A percentile compares a stretch with the other conserved stretches of the same genome.
Evolutionary conservation across 2,888 invertebrate species (phyloP).

Genomic region (Tuta absoluta): DNA sequence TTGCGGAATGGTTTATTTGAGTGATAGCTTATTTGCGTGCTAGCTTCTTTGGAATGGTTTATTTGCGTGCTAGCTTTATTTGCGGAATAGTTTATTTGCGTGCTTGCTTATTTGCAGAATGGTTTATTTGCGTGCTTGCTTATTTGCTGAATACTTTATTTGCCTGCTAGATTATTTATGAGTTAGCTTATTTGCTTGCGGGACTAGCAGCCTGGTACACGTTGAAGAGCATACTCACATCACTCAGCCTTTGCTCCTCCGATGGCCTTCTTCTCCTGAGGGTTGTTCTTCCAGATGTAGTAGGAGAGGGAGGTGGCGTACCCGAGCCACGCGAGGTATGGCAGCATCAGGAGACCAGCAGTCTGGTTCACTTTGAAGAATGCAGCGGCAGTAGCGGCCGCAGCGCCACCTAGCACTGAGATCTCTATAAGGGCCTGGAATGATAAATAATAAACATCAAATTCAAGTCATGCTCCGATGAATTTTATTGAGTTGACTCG

Average conservation of each 20-base stretch:
- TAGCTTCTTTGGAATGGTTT: too few relatives aligned
- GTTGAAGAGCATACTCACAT: constrained; percentile 34
- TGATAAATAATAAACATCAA: constrained; percentile 10
- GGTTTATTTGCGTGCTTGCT: too few relatives aligned
- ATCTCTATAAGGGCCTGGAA: constrained; percentile 69
- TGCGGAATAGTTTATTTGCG: too few relatives aligned
- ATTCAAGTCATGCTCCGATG: not conserved
- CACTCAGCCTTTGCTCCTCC: constrained; percentile 48
- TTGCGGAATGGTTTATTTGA: too few relatives aligned
- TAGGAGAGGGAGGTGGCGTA: constrained; percentile 62
- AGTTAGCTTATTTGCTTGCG: too few relatives aligned
- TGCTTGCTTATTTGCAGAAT: too few relatives aligned
- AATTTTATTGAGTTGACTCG: too few relatives aligned
- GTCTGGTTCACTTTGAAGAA: constrained; percentile 56
- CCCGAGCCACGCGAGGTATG: constrained; percentile 68
- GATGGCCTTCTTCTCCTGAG: constrained; percentile 40
- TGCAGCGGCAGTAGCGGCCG: constrained; percentile 56
- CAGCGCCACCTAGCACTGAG: constrained; percentile 58
- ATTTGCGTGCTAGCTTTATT: too few relatives aligned
- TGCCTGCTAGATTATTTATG: too few relatives aligned
- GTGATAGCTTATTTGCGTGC: too few relatives aligned
- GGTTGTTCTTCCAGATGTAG: constrained; percentile 71
- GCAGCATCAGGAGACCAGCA: constrained; percentile 59
- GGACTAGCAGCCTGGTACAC: too few relatives aligned
- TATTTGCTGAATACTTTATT: too few relatives aligned